Conservation (phyloP, 1,140 invertebrate species). For the Drosophila simulans region DNA sequence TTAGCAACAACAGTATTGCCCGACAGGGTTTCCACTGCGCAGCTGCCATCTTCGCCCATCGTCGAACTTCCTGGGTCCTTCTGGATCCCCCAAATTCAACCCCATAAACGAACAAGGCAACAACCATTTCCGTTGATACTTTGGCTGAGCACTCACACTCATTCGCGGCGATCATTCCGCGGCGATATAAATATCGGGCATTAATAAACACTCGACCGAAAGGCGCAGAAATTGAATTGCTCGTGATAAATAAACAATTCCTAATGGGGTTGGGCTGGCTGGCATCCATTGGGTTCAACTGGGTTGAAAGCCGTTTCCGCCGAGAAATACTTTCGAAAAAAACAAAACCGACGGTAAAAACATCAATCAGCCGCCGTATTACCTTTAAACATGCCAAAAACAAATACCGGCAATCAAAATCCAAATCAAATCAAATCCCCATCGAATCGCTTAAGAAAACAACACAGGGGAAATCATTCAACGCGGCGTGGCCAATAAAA, state of each 20-base stretch:
- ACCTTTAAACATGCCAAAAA: constrained; percentile 82
- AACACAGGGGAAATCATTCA: constrained; percentile 70
- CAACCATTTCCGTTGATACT: constrained; percentile 62
- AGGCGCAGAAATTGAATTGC: constrained; percentile 38
- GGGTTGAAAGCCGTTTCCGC: constrained; percentile 61
- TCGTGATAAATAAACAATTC: constrained; percentile 66
- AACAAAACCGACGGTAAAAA: constrained; percentile 26
- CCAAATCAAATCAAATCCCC: constrained; percentile 62
- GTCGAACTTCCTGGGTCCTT: not conserved
- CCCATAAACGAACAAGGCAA: constrained; percentile 24
- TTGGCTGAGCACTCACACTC: constrained; percentile 8
- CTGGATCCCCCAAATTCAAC: not conserved
- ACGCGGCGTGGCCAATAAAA: constrained; percentile 58
- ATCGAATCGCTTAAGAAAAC: constrained; percentile 75
- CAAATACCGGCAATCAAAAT: constrained; percentile 67
- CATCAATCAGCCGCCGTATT: constrained; percentile 75
- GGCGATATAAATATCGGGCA: constrained; percentile 31
- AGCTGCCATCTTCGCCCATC: constrained; percentile 50
- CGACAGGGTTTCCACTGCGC: constrained; percentile 29
- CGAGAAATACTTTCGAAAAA: constrained; percentile 35
- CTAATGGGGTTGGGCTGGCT: constrained; percentile 32
- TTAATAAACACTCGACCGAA: constrained; percentile 21
- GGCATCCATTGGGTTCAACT: constrained; percentile 16
- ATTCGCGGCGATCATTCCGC: constrained; percentile 19
- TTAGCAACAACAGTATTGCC: constrained; percentile 46